A percentile compares a stretch with the other conserved stretches of the same genome.
These are phyloP conservation scores for Sinotaia quadrata DNA, from an alignment of 2,888 invertebrate species.

Conservation along the genomic window DNA sequence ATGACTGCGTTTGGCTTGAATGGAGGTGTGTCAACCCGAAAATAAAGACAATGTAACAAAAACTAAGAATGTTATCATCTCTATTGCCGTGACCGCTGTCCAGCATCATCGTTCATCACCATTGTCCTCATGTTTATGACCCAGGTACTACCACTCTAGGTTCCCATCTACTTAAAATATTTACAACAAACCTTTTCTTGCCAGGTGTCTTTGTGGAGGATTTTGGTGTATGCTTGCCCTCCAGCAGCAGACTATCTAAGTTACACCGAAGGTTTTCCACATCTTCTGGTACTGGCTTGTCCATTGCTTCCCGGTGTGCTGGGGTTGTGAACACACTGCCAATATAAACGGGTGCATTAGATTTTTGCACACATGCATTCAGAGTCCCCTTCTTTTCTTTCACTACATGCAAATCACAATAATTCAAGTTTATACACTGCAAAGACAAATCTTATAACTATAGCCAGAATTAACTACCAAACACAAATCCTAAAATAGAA, in stretches of 20 bases:
- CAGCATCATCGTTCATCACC: too few relatives aligned
- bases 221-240: slow-evolving; percentile 10
- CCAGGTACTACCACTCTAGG: too few relatives aligned
- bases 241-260: slow-evolving; percentile 22
- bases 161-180: too few relatives aligned
- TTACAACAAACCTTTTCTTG: slow-evolving; percentile 7
- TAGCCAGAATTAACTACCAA: background rate
- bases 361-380: too few relatives aligned
- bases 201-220: background rate
- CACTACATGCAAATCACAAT: too few relatives aligned
- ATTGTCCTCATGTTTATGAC: too few relatives aligned
- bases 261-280: slow-evolving; percentile 20
- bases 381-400: background rate
- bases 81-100: too few relatives aligned
- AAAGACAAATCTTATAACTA: background rate
- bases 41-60: too few relatives aligned
- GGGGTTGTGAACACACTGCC: slow-evolving; percentile 25
- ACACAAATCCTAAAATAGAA: background rate
- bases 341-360: too few relatives aligned
- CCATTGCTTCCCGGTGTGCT: slow-evolving; percentile 17
- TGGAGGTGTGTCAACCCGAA: too few relatives aligned
- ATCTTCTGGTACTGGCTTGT: background rate
- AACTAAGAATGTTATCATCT: too few relatives aligned
- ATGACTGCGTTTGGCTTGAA: too few relatives aligned
- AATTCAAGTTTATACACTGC: background rate